Base-by-base conservation (phyloP, 2,888 invertebrate species). In the Empis livida region DNA sequence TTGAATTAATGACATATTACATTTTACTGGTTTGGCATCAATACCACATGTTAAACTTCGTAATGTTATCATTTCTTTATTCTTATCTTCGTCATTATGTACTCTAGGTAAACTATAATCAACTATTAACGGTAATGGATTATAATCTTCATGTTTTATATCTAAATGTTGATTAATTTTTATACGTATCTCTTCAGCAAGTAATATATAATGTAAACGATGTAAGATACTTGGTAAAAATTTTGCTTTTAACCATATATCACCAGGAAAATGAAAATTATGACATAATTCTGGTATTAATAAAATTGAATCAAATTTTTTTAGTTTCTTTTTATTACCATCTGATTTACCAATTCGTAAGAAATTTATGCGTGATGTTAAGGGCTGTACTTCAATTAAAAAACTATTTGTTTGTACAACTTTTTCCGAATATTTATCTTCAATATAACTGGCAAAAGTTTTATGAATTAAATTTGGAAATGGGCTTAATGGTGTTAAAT, bases 281-380 rank as follows among this genome's bases (percentile, higher is more conserved):
- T 80, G 76, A 61, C 92, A 89, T 53, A 93, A 73, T 68, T 99
- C 97, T 0, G 96, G 93, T 11, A 96, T 77, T 41, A 96, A 75
- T 48, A 83, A 75, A 55, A 87, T 81, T 1, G 50, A 65, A 60
- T 54, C 78, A 2, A 56, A 53, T 6, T 54, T 51, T 32, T 45
- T 53, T 2, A 13, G 41, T 0, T 54, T 44, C 35, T 65, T 67
- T 50, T 67, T 65, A 50, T 68, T 9, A 62, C 61, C 15, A 46
- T 60, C 59, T 51, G 42, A 49, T 4, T 54, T 52, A n/a, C 64
- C 57, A 49, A 63, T 61, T 3, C 64, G 54, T 43, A 67, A 62
- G 44, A 61, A 61, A 45, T 73, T 75, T 10, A 55, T 55, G 51
- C 63, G 60, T 27, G 59, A 55, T 1, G 67, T 64, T 3, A 70